phyloP scores from a whole-genome alignment of 2,888 invertebrate species.

The Merodon equestris region DNA sequence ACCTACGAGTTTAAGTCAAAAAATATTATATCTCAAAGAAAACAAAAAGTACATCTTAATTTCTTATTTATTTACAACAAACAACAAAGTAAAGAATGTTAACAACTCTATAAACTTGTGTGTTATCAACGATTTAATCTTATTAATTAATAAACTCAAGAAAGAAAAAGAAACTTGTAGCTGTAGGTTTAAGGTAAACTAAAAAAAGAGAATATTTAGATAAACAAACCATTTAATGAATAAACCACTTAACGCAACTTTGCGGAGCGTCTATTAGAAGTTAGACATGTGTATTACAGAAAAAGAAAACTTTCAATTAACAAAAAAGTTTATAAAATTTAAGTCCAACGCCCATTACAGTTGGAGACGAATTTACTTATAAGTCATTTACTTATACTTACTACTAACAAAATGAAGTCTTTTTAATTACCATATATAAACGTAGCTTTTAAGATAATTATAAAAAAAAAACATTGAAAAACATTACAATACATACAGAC shows the following conservation, averaged over 20 bases:
- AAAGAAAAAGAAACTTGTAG: too few species aligned
- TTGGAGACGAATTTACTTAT: slow-evolving; percentile 23
- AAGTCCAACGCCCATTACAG: slow-evolving; percentile 22
- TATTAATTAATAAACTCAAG: slow-evolving; percentile 16
- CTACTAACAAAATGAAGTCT: slow-evolving; percentile 9
- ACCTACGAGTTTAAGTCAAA: slow-evolving; percentile 32
- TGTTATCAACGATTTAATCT: slow-evolving; percentile 64
- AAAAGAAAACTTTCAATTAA: slow-evolving; percentile 17
- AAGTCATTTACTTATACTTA: slow-evolving; percentile 4
- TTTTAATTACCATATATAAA: slow-evolving; percentile 22
- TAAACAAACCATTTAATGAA: slow-evolving; percentile 3
- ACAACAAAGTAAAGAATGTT: slow-evolving; percentile 38
- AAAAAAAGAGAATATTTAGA: slow-evolving; percentile 42
- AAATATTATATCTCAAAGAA: slow-evolving; percentile 30
- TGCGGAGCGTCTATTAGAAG: slow-evolving; percentile 28
- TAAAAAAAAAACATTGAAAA: slow-evolving; percentile 1
- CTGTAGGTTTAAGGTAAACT: slow-evolving; percentile 46
- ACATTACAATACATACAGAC: slow-evolving; percentile 14
- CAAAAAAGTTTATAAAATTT: slow-evolving; percentile 16
- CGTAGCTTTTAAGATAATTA: slow-evolving; percentile 9
- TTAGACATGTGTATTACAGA: slow-evolving; percentile 40
- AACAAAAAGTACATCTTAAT: slow-evolving; percentile 30
- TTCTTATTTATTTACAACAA: slow-evolving; percentile 30
- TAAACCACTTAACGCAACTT: slow-evolving; percentile 16
- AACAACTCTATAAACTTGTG: slow-evolving; percentile 59